A percentile compares a stretch with the other conserved stretches of the same genome.
These are phyloP conservation scores for Phaedon cochleariae DNA, from an alignment of 2,888 invertebrate genomes.

Conservation along the genomic window DNA sequence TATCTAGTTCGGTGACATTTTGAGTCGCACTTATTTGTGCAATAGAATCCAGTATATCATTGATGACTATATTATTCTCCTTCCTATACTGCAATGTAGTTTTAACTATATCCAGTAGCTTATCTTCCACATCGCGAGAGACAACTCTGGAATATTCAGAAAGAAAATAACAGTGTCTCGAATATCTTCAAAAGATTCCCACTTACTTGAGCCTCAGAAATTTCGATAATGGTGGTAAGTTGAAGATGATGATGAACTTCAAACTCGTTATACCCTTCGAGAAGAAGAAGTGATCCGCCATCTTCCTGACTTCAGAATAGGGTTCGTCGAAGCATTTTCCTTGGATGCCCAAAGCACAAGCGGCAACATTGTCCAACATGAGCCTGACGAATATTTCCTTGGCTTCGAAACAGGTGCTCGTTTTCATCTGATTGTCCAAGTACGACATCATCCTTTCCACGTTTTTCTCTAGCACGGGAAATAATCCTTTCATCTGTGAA, in stretches of 20 bases:
- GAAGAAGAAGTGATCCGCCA: constrained; percentile 43
- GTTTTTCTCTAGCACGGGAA: constrained; percentile 62
- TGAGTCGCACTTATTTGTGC: constrained; percentile 49
- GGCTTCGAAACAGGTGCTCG: constrained; percentile 51
- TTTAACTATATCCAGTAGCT: constrained; percentile 53
- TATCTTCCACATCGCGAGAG: constrained; percentile 57
- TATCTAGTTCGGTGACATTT: constrained; percentile 57
- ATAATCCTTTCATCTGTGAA: constrained; percentile 62
- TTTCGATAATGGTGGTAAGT: constrained; percentile 29
- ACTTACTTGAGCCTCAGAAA: constrained; percentile 29
- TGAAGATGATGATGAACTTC: neutral
- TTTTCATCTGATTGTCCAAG: constrained; percentile 56
- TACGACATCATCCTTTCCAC: constrained; percentile 59
- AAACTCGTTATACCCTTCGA: constrained; percentile 13
- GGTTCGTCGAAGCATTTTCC: constrained; percentile 57
- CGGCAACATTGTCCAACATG: constrained; percentile 60
- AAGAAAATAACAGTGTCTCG: neutral
- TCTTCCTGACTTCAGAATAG: constrained; percentile 46
- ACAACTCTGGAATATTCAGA: constrained; percentile 39
- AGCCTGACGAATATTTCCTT: constrained; percentile 55
- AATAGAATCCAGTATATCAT: constrained; percentile 62
- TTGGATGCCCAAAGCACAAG: constrained; percentile 62
- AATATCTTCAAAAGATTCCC: neutral
- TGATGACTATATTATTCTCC: constrained; percentile 55
- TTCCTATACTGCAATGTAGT: constrained; percentile 57